Evolutionary conservation across 2,797 vertebrate species (phyloP), one percentile per base, ranked within the genome.

Genomic region (Dicrostonyx torquatus): DNA sequence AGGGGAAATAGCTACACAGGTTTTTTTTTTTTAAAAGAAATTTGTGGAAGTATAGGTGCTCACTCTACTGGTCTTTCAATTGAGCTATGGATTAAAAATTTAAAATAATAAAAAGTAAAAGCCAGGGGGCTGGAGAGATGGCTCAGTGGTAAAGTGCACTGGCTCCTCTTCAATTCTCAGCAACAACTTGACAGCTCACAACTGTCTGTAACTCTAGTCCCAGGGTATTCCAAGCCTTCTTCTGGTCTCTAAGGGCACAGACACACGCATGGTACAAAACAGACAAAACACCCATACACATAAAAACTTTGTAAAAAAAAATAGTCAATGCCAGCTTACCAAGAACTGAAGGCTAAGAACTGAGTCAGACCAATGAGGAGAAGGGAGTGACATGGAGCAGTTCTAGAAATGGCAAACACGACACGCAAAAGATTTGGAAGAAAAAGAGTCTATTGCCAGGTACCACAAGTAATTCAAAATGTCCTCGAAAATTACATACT

Each of bases 381-480:
- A 85, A 76, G 12, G 22, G 14, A n/a, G 15, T 29, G 8, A 78
- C 68, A 62, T 80, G 45, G 12, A 60, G 15, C 92, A 90, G 83
- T 48, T 95, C 40, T 45, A 84, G 18, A 22, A 93, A 94, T 3
- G 85, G 29, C 5, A 17, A 91, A 91, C 1, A 76, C 8, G 43
- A 76, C 40, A 4, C 80, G 45, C 22, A 87, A 95, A 96, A 91
- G 15, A 50, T 45, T 84, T 93, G 6, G 17, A 68, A 89, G 72
- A 86, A 95, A 48, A 94, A 66, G 11, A 76, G 34, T 34, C 48
- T 80, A 78, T 0, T 87, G 48, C 50, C 75, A 89, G 79, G 92
- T 92, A 94, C 18, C 18, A 93, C 50, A 94, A 93, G 43, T 76
- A 72, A 93, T 88, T 90, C 62, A 94, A 53, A 72, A 90, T 48